Conservation (phyloP, 2,797 vertebrate genomes). For the Cossypha dichroa region DNA sequence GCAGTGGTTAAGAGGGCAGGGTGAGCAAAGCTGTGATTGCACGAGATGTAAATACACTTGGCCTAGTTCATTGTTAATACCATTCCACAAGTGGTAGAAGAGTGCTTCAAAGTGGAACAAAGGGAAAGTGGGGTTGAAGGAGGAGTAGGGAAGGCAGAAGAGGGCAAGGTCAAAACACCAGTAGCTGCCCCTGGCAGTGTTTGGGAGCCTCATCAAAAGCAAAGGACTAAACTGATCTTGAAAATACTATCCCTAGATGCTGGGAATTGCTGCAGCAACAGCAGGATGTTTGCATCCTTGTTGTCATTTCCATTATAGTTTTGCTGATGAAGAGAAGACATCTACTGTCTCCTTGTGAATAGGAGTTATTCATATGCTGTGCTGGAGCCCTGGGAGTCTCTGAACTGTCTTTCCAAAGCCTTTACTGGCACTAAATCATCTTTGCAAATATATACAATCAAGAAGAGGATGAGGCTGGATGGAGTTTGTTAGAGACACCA, state of each 20-base stretch:
- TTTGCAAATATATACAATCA: not conserved
- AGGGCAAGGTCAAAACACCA: not conserved
- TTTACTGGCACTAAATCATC: not conserved
- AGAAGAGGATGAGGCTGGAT: not conserved
- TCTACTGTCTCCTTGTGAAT: not conserved
- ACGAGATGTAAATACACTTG: not conserved
- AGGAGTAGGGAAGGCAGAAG: not conserved
- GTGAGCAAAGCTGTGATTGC: not conserved
- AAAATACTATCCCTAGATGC: not conserved
- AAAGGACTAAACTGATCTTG: not conserved
- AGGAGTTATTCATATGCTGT: not conserved
- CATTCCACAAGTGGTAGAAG: accelerated
- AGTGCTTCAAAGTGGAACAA: not conserved
- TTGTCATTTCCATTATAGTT: conserved; percentile 1
- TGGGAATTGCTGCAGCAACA: not conserved
- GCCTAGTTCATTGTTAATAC: not conserved
- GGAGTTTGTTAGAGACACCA: not conserved
- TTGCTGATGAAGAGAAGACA: not conserved
- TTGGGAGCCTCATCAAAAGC: not conserved
- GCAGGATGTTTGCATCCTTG: not conserved
- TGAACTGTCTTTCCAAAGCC: not conserved
- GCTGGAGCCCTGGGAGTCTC: not conserved
- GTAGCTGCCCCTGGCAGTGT: not conserved
- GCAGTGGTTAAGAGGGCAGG: not conserved
- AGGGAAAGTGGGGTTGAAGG: not conserved